Conservation (phyloP, 2,113 vertebrate species). For the Rhabdornis inornatus region DNA sequence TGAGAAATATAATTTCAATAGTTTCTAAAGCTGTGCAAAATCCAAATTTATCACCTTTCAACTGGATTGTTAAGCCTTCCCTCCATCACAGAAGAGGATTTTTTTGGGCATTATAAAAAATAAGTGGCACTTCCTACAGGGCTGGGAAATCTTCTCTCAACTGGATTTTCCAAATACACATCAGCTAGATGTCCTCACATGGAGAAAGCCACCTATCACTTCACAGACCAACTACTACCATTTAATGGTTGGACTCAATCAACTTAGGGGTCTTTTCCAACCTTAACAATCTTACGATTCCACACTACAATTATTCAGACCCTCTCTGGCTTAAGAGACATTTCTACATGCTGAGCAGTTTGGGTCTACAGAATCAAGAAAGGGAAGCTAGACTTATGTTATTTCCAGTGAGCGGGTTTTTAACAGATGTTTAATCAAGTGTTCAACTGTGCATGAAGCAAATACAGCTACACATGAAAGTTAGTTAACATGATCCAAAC, state of each 20-base stretch:
- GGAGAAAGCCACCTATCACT: background rate
- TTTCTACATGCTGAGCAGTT: background rate
- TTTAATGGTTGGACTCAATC: background rate
- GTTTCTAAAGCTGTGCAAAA: background rate
- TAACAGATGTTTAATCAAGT: background rate
- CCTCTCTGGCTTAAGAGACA: background rate
- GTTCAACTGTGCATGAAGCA: background rate
- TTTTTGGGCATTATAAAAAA: background rate
- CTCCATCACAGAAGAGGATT: background rate
- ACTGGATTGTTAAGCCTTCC: background rate
- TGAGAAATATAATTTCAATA: background rate
- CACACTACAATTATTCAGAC: background rate
- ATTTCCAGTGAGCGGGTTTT: background rate
- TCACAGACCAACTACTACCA: background rate
- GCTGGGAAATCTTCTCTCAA: background rate
- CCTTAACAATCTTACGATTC: background rate
- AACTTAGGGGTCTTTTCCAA: background rate
- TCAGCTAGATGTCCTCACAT: background rate
- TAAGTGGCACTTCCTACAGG: background rate
- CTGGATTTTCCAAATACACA: background rate
- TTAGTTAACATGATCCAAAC: background rate
- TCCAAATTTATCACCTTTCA: accelerated
- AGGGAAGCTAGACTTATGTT: background rate
- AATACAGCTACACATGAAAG: background rate
- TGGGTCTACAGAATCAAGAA: background rate